A percentile compares a stretch with the other conserved stretches of the same genome.
phyloP scores from a whole-genome alignment of 2,888 invertebrate genomes.

The Zhengitettix transpicula region DNA sequence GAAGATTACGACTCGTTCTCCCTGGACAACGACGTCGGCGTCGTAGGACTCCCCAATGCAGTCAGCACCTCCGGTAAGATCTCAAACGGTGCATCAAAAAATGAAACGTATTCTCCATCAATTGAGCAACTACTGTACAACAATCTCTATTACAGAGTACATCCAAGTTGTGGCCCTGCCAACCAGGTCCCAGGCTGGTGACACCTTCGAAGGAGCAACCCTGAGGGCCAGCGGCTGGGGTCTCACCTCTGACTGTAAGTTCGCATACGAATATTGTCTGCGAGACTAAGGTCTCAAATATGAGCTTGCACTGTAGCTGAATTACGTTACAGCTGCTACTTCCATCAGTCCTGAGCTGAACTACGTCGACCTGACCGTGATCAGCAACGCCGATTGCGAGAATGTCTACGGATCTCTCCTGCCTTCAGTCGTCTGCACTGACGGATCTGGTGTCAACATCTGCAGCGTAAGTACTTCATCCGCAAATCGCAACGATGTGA shows the following conservation, averaged over 20 bases:
- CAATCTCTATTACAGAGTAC: background rate
- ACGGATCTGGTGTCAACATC: slow-evolving; percentile 16
- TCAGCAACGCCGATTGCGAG: background rate
- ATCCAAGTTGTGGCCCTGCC: background rate
- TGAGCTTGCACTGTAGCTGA: background rate
- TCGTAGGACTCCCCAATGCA: background rate
- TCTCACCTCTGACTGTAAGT: background rate
- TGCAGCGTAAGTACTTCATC: slow-evolving; percentile 18
- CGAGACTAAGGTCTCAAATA: background rate
- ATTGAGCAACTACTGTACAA: no score
- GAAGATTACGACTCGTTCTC: background rate
- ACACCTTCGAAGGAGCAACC: background rate
- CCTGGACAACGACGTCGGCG: background rate
- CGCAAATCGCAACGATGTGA: no score
- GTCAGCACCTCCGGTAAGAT: background rate
- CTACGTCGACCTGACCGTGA: background rate
- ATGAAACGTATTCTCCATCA: background rate
- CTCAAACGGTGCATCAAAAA: background rate
- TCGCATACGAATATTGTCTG: background rate
- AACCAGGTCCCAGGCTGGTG: background rate
- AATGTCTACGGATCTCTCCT: background rate
- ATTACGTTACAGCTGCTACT: background rate
- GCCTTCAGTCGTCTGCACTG: slow-evolving; percentile 17
- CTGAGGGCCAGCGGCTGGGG: background rate
- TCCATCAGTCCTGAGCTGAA: background rate